A percentile compares a stretch with the other conserved stretches of the same genome.
Evolutionary conservation across 2,888 invertebrate species (phyloP).

Genomic region (Diadegma fenestrale): DNA sequence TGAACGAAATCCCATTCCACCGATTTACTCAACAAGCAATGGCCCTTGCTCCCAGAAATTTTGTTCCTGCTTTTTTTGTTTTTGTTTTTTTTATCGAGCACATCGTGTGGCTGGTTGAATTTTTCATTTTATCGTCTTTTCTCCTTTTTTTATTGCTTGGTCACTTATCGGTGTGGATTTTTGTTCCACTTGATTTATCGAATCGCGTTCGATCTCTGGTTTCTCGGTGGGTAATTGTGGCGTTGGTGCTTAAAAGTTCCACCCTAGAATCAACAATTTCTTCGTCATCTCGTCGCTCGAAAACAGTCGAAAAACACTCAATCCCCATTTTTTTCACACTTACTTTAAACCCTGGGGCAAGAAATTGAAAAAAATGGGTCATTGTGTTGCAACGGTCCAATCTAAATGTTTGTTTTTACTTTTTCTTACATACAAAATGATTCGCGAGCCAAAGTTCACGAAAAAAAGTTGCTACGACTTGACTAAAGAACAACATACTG

Average conservation of each 20-base stretch:
- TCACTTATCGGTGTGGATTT: constrained; percentile 34
- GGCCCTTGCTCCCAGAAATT: constrained; percentile 32
- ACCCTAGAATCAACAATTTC: constrained; percentile 56
- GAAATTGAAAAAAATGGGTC: background rate
- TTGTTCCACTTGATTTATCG: constrained; percentile 38
- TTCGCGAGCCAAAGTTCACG: no score
- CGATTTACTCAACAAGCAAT: constrained; percentile 54
- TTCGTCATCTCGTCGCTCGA: constrained; percentile 8
- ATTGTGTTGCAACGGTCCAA: no score
- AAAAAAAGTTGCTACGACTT: no score
- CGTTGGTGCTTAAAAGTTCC: constrained; percentile 67
- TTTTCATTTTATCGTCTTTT: background rate
- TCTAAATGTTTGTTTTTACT: no score
- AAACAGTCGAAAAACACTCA: background rate
- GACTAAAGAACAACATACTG: no score
- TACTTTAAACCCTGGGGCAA: no score
- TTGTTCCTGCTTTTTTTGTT: constrained; percentile 30
- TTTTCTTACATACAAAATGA: no score
- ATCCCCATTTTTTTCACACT: no score
- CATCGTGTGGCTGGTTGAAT: constrained; percentile 15
- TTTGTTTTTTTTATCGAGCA: constrained; percentile 23
- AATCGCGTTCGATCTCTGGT: constrained; percentile 44
- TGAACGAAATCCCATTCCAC: constrained; percentile 45
- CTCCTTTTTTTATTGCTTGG: constrained; percentile 53
- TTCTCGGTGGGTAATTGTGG: constrained; percentile 49